A percentile compares a stretch with the other conserved stretches of the same genome.
These are phyloP conservation scores for Acronicta alni DNA, from an alignment of 2,888 invertebrate genomes.

Conservation along the genomic window DNA sequence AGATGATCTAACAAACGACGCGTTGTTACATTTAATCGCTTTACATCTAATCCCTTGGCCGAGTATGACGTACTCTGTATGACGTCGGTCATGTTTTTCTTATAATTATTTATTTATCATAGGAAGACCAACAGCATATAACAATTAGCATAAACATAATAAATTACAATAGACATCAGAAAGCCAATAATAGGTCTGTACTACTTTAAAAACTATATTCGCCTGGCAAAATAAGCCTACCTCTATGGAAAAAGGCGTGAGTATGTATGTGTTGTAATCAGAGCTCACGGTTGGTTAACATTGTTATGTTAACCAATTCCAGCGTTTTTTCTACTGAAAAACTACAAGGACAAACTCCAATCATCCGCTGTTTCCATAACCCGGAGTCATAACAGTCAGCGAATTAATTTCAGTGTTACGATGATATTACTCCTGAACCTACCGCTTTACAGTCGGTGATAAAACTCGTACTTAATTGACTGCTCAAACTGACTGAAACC, in stretches of 20 bases:
- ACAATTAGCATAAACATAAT: too few species aligned
- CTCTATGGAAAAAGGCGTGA: too few species aligned
- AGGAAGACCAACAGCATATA: too few species aligned
- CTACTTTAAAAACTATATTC: too few species aligned
- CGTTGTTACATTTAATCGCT: slow-evolving; percentile 14
- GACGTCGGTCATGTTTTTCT: too few species aligned
- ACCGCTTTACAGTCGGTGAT: slow-evolving; percentile 18
- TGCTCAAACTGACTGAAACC: slow-evolving; percentile 11
- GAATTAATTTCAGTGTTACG: slow-evolving; percentile 23
- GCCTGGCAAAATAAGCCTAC: too few species aligned
- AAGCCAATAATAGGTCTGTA: too few species aligned
- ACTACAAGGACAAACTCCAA: not conserved
- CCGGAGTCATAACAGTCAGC: slow-evolving; percentile 3
- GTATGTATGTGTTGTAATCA: too few species aligned
- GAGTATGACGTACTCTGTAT: not conserved
- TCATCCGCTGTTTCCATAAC: slow-evolving; percentile 1
- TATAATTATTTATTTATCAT: too few species aligned
- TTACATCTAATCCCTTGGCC: slow-evolving; percentile 12
- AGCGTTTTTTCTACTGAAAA: not conserved
- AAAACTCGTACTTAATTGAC: slow-evolving; percentile 23
- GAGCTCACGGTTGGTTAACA: not conserved
- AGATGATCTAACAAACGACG: not conserved
- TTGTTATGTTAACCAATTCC: not conserved
- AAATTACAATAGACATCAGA: too few species aligned
- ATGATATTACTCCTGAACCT: slow-evolving; percentile 14